A percentile compares a stretch with the other conserved stretches of the same genome.
These are phyloP conservation scores for Phaenicophaeus curvirostris DNA, from an alignment of 2,797 vertebrate species.

Conservation along the genomic window DNA sequence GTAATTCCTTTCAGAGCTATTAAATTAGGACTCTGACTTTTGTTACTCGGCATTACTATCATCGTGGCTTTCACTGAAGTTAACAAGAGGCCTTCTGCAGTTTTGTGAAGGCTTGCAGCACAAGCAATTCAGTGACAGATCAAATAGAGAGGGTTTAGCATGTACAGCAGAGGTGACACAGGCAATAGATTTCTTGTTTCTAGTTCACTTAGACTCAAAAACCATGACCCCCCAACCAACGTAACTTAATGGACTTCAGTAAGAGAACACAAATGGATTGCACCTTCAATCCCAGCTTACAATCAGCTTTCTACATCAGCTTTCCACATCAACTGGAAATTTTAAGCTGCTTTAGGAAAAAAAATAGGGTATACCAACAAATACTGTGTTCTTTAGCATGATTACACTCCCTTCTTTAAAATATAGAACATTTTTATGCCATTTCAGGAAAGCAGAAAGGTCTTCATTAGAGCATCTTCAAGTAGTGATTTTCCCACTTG, in stretches of 20 bases:
- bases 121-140: background rate
- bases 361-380: background rate
- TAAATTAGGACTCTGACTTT: background rate
- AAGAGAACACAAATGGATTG: background rate
- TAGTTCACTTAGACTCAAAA: background rate
- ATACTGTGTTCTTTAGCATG: background rate
- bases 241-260: background rate
- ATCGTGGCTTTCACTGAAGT: background rate
- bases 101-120: background rate
- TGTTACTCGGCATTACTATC: background rate
- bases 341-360: background rate
- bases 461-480: background rate
- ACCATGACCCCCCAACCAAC: background rate
- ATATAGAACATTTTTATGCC: background rate
- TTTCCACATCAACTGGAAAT: background rate
- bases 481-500: background rate
- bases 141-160: background rate
- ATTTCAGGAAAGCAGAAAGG: background rate
- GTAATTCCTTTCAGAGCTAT: background rate
- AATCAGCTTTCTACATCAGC: background rate
- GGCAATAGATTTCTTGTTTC: background rate
- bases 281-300: background rate
- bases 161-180: background rate
- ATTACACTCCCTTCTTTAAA: background rate
- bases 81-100: background rate